phyloP scores from a whole-genome alignment of 2,888 invertebrate genomes.

The Pseudanteris insignis region DNA sequence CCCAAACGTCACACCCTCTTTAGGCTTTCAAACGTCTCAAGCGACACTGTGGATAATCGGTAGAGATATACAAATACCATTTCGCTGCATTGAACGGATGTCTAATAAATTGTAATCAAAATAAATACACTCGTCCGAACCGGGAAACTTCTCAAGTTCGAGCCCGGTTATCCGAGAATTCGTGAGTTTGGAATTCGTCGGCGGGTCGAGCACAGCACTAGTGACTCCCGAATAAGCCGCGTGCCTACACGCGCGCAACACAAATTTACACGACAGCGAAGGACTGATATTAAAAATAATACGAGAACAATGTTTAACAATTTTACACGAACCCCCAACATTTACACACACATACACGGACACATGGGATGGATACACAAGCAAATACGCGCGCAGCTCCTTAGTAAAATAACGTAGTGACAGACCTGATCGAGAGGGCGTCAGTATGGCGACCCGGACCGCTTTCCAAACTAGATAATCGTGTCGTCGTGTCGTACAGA shows the following conservation, averaged over 20 bases:
- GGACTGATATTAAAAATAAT: constrained; percentile 24
- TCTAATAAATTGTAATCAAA: constrained; percentile 37
- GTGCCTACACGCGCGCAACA: constrained; percentile 25
- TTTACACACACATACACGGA: constrained; percentile 10
- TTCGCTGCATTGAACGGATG: constrained; percentile 26
- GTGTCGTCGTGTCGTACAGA: constrained; percentile 53
- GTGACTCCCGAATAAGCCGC: constrained; percentile 9
- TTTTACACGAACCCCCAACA: neutral
- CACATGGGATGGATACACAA: constrained; percentile 14
- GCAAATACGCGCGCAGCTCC: constrained; percentile 42
- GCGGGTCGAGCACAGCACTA: constrained; percentile 23
- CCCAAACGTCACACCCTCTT: constrained; percentile 24
- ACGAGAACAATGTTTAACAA: constrained; percentile 10
- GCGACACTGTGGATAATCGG: constrained; percentile 26
- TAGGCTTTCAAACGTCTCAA: constrained; percentile 24
- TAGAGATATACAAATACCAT: constrained; percentile 13
- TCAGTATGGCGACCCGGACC: constrained; percentile 46
- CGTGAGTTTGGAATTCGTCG: too few relatives aligned
- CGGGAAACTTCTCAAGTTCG: too few relatives aligned
- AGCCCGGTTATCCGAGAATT: too few relatives aligned
- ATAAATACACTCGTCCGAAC: constrained; percentile 29
- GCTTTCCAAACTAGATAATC: constrained; percentile 57
- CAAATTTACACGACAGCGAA: constrained; percentile 15
- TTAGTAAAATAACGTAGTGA: constrained; percentile 48
- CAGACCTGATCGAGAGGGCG: constrained; percentile 43